Evolutionary conservation across 1,140 invertebrate species (phyloP), one percentile per base, ranked within the genome.

Genomic region (Drosophila virilis): DNA sequence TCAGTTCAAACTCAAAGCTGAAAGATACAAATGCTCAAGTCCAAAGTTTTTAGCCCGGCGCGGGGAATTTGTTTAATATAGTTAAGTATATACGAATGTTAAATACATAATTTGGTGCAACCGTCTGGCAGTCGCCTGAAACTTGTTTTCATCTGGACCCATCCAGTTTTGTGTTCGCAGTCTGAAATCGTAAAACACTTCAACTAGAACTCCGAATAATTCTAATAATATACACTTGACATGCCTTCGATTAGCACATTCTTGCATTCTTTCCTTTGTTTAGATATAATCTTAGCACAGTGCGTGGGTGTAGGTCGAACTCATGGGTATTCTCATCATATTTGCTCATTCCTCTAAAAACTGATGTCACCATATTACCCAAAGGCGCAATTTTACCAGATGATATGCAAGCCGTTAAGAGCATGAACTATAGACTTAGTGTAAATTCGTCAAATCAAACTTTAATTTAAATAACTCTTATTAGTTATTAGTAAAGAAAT

Each of bases 251-350:
- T 67, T 73, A 67, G 46, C 70, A 67, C 32, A 50, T 57, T 28
- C 6, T 15, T 45, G 6, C 8, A 1, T 2, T 32, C n/a, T n/a
- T 64, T 58, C 5, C 2, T 72, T 58, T 85, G 73, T 85, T 85
- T 85, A 46, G 58, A 43, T 51, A 45, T 48, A n/a, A 43, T 77
- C 66, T 83, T 83, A 80, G 60, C 68, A 77, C 72, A 55, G n/a
- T 9, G 62, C 15, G 65, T 76, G 81, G 64, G 80, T 62, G 81
- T 66, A 38, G 66, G 43, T 62, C 59, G 50, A 32, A 22, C 5
- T 17, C 8, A 35, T 13, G 43, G n/a, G 15, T 22, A 5, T 28
- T n/a, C 13, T 60, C 58, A 28, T 58, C 12, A 22, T 38, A 50
- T 59, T 52, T 51, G n/a, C 43, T 13, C 54, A 57, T 43, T 57